Conservation (phyloP, 2,888 invertebrate genomes). For the Melanargia galathea region DNA sequence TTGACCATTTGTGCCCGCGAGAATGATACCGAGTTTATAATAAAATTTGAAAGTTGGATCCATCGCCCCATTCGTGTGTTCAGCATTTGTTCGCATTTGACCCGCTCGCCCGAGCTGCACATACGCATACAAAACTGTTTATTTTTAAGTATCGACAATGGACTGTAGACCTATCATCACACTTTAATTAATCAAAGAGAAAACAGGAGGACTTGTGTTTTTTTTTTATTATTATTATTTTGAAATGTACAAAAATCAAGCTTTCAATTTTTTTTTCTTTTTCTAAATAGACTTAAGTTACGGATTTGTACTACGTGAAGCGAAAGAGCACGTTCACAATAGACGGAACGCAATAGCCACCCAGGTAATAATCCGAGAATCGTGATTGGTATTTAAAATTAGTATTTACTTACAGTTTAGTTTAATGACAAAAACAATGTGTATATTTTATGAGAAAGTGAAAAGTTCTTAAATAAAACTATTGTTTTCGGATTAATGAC, state of each 20-base stretch:
- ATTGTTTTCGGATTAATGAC: slow-evolving; percentile 82
- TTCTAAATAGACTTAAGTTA: slow-evolving; percentile 78
- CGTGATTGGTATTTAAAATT: slow-evolving; percentile 81
- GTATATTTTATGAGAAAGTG: slow-evolving; percentile 83
- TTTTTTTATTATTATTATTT: slow-evolving; percentile 62
- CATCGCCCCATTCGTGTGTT: slow-evolving; percentile 33
- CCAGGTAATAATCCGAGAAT: slow-evolving; percentile 58
- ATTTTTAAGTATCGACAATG: slow-evolving; percentile 75
- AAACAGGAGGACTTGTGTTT: slow-evolving; percentile 66
- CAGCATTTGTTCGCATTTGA: slow-evolving; percentile 70
- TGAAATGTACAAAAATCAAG: slow-evolving; percentile 80
- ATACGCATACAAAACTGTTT: slow-evolving; percentile 67
- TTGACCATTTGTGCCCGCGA: too few relatives aligned
- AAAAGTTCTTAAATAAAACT: slow-evolving; percentile 83
- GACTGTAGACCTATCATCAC: slow-evolving; percentile 81
- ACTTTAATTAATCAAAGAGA: slow-evolving; percentile 63
- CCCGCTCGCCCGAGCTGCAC: slow-evolving; percentile 41
- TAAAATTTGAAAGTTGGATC: slow-evolving; percentile 17
- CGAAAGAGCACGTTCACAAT: slow-evolving; percentile 51
- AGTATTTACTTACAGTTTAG: slow-evolving; percentile 83
- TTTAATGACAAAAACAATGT: slow-evolving; percentile 82
- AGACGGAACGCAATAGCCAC: slow-evolving; percentile 59
- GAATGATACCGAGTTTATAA: not conserved
- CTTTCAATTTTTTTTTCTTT: slow-evolving; percentile 72
- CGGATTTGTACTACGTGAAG: slow-evolving; percentile 75